Evolutionary conservation across 2,888 invertebrate species (phyloP).

Genomic region (Apamea sordens): DNA sequence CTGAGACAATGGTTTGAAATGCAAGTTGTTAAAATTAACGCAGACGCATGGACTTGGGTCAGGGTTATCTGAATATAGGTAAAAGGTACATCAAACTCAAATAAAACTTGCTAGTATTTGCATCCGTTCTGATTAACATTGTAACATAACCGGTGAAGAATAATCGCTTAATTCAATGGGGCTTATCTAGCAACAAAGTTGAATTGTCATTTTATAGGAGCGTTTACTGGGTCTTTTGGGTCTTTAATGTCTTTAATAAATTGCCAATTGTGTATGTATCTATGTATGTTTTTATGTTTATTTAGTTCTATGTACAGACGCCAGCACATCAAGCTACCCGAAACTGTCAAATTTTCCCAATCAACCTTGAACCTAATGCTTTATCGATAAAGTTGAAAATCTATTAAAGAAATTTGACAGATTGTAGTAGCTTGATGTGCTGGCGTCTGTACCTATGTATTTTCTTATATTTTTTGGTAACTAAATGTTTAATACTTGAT

Average conservation of each 20-base stretch:
- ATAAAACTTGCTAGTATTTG: conserved; percentile 1
- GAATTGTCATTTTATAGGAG: background rate
- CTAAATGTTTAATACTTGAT: background rate
- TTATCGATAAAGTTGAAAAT: no score
- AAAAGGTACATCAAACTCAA: conserved; percentile 2
- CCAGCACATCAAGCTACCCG: no score
- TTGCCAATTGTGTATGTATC: conserved; percentile 1
- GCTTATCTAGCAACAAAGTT: background rate
- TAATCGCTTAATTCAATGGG: background rate
- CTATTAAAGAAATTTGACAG: no score
- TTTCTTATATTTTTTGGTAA: background rate
- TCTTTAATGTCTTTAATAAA: no score
- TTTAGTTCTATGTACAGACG: background rate
- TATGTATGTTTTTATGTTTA: background rate
- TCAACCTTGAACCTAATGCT: no score
- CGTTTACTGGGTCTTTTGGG: background rate
- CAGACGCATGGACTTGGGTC: background rate
- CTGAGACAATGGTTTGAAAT: background rate
- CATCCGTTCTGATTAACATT: background rate
- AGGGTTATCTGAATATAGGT: background rate
- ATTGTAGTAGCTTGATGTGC: no score
- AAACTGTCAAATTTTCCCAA: no score
- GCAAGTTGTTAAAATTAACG: conserved; percentile 13
- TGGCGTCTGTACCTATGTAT: background rate
- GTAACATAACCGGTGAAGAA: background rate